Evolutionary conservation across 2,888 invertebrate species (phyloP).

Genomic region (Tenthredo distinguenda): DNA sequence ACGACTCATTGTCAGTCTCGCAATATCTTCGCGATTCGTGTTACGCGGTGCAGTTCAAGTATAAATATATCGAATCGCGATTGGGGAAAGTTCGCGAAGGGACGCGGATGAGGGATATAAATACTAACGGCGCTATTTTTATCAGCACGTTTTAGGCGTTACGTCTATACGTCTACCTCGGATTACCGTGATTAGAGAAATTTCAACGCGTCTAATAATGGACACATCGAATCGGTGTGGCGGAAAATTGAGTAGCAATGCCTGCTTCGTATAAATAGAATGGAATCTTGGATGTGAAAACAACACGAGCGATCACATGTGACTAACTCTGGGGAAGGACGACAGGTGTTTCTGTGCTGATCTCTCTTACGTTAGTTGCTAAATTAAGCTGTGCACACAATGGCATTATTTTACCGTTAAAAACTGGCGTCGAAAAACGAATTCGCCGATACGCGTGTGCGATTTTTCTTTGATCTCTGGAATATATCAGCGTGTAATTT

Average conservation of each 20-base stretch:
- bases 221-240: neutral
- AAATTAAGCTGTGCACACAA: neutral
- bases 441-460: no score
- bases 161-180: neutral
- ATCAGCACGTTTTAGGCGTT: neutral
- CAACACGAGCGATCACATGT: neutral
- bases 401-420: neutral
- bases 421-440: no score
- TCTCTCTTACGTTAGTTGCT: neutral
- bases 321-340: neutral
- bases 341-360: neutral
- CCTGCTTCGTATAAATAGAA: neutral
- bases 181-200: neutral
- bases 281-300: constrained; percentile 5
- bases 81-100: neutral
- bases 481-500: neutral
- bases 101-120: neutral
- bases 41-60: neutral
- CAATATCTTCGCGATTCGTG: neutral
- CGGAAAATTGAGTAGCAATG: constrained; percentile 11
- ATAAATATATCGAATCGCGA: neutral
- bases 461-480: no score
- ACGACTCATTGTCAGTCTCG: neutral
- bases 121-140: neutral
- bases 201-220: neutral